phyloP scores from a whole-genome alignment of 2,797 vertebrate species.

The Pelochelys cantorii region DNA sequence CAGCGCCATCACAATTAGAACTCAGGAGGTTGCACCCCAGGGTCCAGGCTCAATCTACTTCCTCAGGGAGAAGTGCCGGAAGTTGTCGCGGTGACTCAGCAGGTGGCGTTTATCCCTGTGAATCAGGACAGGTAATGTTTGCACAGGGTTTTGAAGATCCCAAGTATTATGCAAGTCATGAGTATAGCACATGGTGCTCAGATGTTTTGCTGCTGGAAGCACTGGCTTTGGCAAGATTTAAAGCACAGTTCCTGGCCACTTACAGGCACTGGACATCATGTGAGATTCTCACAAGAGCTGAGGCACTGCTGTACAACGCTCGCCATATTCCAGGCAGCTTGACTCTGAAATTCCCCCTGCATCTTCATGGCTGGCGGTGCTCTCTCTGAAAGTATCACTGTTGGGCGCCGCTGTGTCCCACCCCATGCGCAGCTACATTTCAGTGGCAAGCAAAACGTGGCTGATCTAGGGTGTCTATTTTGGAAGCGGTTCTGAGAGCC shows the following conservation, averaged over 20 bases:
- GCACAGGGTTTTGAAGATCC: not conserved
- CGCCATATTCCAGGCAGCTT: not conserved
- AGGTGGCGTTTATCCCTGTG: not conserved
- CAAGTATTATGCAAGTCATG: not conserved
- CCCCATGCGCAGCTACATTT: rapidly evolving
- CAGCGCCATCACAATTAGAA: not conserved
- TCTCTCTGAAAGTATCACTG: rapidly evolving
- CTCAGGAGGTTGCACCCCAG: not conserved
- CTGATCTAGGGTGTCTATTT: not conserved
- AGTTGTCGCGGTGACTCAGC: not conserved
- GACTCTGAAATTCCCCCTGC: not conserved
- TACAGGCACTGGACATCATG: not conserved
- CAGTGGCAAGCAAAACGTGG: not conserved
- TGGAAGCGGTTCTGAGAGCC: not conserved
- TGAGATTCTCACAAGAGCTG: not conserved
- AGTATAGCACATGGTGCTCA: not conserved
- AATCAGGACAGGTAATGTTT: not conserved
- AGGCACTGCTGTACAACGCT: not conserved
- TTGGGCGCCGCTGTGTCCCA: rapidly evolving
- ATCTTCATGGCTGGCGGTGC: not conserved
- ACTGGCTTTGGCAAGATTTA: not conserved
- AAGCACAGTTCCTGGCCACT: not conserved
- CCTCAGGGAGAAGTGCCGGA: not conserved
- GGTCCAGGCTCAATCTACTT: not conserved
- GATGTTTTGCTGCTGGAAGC: not conserved